Evolutionary conservation across 2,113 vertebrate genomes (phyloP), one percentile per base, ranked within the genome.

Genomic region (Peromyscus californicus): DNA sequence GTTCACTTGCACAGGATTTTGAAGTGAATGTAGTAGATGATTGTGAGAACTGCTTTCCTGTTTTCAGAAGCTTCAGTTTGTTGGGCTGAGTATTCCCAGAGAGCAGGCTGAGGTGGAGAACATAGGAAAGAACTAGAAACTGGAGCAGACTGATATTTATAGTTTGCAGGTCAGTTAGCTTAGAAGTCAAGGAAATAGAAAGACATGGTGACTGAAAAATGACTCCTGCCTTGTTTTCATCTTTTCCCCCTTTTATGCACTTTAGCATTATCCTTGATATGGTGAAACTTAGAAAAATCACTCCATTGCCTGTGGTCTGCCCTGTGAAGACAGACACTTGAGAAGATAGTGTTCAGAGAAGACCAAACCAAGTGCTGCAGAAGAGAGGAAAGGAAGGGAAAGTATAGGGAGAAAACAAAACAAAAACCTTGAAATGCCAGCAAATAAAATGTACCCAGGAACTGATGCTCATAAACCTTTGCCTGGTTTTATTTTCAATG

Each of bases 261-360:
- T 94, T 59, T 57, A 87, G 42, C 74, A 57, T 67, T 79, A 63
- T 92, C 69, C 42, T 79, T 76, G 88, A 70, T 89, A 80, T 54
- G 85, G 22, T 19, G 31, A 87, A 78, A 17, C 69, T 85, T 95
- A n/a, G 54, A 76, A 59, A 96, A 89, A 92, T 93, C 89, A 92
- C 51, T 70, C 69, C 78, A 54, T 78, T 72, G 85, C 65, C 95
- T 76, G 84, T 80, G 76, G 94, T 61, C n/a, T 89, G 85, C 51
- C 67, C 69, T 84, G 2, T 74, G 89, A 85, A 96, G 90, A 97
- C n/a, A 95, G 75, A 96, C 69, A 61, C 86, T 97, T 93, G 80
- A 85, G 51, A 96, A 94, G 76, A 79, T 78, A 74, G 54, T 51
- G 24, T 80, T 96, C 57, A 88, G 90, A 29, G 17, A 88, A 92